Base-by-base conservation (phyloP, 2,797 vertebrate genomes). In the Xenentodon cancila region DNA sequence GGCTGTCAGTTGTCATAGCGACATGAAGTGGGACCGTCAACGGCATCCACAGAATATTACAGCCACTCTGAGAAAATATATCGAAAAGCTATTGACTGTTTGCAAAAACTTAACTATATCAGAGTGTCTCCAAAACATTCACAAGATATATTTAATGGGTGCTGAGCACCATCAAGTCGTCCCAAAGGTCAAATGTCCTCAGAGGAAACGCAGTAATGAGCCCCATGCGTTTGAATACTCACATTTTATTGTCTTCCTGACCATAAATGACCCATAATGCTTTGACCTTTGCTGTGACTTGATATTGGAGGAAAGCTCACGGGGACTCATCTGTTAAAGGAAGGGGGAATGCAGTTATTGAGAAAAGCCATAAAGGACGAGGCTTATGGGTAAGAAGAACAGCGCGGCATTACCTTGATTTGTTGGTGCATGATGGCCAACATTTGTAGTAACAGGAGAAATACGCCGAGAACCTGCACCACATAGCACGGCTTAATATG, bases 231-330 rank as follows among this genome's bases (percentile, higher is more conserved):
- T 8, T 30, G 30, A 30, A 30, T 30, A 30, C 30, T 30, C 30
- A 30, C 1, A 51, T 37, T 40, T 67, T n/a, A 13, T 37, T 59
- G 43, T 66, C 63, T 62, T 45, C 49, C 49, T 65, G 37, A 20
- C 57, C 40, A 12, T 47, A 69, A 49, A 27, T 20, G 21, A 66
- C 40, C 45, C 12, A 3, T 32, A 37, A 60, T 12, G 40, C 48
- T 21, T 48, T 75, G 79, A 65, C 80, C 74, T 87, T 79, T 59
- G 50, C 37, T 5, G 1, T 55, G 68, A 64, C 59, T 63, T 70
- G 21, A 75, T 75, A 48, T 71, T 56, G 50, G 11, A 22, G 61
- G 45, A 61, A 32, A 32, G 53, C 71, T 79, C 66, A 11, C 54
- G 19, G 64, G 47, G 48, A 16, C 44, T 52, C 18, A 44, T 45